Conservation (phyloP, 2,888 invertebrate species). For the Smittia aterrima region DNA sequence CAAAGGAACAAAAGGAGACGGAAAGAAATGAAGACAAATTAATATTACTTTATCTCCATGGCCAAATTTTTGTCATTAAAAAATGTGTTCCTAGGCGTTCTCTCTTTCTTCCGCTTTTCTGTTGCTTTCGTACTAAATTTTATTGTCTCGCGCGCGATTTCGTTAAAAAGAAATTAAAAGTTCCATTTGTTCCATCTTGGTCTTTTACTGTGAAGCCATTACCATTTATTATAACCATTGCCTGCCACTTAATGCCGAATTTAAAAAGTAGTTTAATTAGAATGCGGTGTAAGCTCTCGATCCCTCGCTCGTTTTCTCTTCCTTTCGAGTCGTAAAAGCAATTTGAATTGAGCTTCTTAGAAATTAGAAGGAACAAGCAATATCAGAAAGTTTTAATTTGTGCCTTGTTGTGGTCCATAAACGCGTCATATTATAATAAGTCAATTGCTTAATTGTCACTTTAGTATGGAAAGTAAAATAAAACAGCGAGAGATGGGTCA, state of each 20-base stretch:
- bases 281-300: not conserved
- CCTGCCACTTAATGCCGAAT: not conserved
- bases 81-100: not conserved
- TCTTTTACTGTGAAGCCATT: no score
- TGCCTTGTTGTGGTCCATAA: no score
- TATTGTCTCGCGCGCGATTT: not conserved
- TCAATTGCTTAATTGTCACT: no score
- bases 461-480: no score
- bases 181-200: not conserved
- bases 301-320: not conserved
- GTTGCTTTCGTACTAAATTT: not conserved
- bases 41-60: conserved; percentile 14
- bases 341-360: not conserved
- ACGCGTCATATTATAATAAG: no score
- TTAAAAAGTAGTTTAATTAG: not conserved
- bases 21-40: not conserved
- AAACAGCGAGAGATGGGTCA: no score
- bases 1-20: not conserved
- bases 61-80: not conserved
- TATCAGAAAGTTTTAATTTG: no score
- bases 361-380: no score
- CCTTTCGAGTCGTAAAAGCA: not conserved
- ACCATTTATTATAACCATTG: no score
- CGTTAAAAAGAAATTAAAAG: not conserved
- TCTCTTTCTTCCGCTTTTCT: not conserved